Conservation (phyloP, 2,888 invertebrate genomes). For the Conistra vaccinii region DNA sequence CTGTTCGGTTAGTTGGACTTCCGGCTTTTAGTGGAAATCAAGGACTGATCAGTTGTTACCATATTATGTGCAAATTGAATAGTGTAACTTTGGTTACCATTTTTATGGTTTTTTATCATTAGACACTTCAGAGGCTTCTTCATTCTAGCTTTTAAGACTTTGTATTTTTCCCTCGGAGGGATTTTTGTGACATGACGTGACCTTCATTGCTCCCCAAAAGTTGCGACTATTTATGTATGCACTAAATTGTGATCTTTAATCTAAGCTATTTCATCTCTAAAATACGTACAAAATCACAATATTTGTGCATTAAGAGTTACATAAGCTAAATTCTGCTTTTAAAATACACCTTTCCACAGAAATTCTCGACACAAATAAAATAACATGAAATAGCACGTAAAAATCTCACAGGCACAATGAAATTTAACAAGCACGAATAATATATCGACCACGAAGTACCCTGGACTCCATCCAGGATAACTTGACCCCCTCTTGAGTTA, state of each 20-base stretch:
- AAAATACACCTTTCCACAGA: conserved; percentile 28
- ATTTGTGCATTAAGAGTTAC: neutral
- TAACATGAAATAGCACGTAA: conserved; percentile 77
- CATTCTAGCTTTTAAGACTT: neutral
- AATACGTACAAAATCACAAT: neutral
- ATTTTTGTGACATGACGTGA: neutral
- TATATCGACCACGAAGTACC: conserved; percentile 84
- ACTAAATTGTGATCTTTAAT: neutral
- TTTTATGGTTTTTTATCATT: neutral
- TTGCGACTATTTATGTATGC: neutral
- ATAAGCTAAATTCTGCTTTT: neutral
- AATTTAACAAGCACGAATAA: conserved; percentile 87
- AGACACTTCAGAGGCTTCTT: neutral
- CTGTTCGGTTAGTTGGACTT: conserved; percentile 33
- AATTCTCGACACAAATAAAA: conserved; percentile 68
- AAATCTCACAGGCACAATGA: conserved; percentile 79
- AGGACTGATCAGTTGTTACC: conserved; percentile 1
- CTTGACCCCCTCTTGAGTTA: conserved; percentile 48
- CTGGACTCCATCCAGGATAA: conserved; percentile 70
- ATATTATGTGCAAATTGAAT: neutral
- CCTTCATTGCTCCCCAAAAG: neutral
- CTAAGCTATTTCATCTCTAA: neutral
- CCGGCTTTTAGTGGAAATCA: conserved; percentile 28
- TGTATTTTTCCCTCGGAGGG: neutral
- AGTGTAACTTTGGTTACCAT: neutral